phyloP scores from a whole-genome alignment of 2,113 vertebrate species.

The Tachysurus fulvidraco region DNA sequence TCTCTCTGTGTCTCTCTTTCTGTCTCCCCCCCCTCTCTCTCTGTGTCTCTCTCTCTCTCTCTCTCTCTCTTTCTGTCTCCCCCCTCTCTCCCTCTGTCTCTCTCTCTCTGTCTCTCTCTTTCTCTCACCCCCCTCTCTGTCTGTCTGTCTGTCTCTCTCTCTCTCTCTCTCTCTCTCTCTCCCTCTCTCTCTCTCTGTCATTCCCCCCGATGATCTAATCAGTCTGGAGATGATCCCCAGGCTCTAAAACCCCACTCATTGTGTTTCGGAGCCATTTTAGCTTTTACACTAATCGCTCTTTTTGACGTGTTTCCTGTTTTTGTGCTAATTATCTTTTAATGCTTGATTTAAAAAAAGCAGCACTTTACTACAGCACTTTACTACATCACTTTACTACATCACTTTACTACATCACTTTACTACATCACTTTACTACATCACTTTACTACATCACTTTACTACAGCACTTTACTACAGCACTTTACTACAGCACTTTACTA shows the following conservation, averaged over 20 bases:
- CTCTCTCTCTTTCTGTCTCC: too few species aligned
- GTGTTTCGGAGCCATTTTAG: neutral
- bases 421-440: too few species aligned
- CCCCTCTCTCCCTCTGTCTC: too few species aligned
- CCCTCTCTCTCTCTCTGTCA: neutral
- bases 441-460: too few species aligned
- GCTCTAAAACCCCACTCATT: neutral
- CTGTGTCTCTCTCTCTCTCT: neutral
- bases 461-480: too few species aligned
- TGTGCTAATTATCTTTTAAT: constrained; percentile 7
- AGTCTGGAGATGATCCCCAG: neutral
- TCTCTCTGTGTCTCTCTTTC: too few species aligned
- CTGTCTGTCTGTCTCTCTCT: neutral
- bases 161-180: neutral
- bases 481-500: too few species aligned
- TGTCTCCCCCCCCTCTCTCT: too few species aligned
- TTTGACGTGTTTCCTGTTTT: neutral
- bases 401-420: too few species aligned
- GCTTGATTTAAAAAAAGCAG: neutral
- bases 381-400: too few species aligned
- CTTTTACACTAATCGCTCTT: neutral
- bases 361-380: too few species aligned
- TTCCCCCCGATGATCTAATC: neutral
- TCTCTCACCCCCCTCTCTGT: neutral
- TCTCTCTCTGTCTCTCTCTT: too few species aligned